A percentile compares a stretch with the other conserved stretches of the same genome.
These are phyloP conservation scores for Ceuthmochares aereus DNA, from an alignment of 2,113 vertebrate species.

Conservation along the genomic window DNA sequence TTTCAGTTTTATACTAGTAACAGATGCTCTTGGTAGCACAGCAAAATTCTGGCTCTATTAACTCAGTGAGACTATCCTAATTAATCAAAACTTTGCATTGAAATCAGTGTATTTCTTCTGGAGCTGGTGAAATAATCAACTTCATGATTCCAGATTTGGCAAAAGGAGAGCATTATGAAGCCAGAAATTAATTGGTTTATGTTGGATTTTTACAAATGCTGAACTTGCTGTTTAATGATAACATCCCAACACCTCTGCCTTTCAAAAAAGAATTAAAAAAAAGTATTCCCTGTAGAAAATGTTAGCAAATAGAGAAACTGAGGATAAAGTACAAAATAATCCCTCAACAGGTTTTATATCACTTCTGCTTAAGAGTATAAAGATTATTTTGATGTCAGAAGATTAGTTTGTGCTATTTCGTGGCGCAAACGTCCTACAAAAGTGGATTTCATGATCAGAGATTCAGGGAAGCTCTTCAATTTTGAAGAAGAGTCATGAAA, in stretches of 20 bases:
- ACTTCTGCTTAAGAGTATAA: not conserved
- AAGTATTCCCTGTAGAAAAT: not conserved
- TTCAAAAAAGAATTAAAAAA: not conserved
- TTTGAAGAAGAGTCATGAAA: not conserved
- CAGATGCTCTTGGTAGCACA: not conserved
- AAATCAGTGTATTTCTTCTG: not conserved
- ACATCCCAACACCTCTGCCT: not conserved
- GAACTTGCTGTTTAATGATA: not conserved
- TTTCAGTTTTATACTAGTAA: not conserved
- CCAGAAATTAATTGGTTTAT: not conserved
- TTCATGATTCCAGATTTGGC: not conserved
- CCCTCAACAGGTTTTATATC: not conserved
- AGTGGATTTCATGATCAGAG: not conserved
- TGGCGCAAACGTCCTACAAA: not conserved
- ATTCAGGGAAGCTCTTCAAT: not conserved
- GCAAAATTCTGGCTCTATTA: not conserved
- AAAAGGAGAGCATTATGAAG: not conserved
- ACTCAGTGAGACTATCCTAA: not conserved
- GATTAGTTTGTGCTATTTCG: not conserved
- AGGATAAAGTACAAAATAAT: not conserved
- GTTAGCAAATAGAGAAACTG: not conserved
- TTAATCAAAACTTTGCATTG: not conserved
- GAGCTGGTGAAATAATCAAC: not conserved
- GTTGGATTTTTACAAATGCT: not conserved
- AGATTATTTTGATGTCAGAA: not conserved